phyloP scores from a whole-genome alignment of 2,113 vertebrate species.

The Psammodynastes pulverulentus region DNA sequence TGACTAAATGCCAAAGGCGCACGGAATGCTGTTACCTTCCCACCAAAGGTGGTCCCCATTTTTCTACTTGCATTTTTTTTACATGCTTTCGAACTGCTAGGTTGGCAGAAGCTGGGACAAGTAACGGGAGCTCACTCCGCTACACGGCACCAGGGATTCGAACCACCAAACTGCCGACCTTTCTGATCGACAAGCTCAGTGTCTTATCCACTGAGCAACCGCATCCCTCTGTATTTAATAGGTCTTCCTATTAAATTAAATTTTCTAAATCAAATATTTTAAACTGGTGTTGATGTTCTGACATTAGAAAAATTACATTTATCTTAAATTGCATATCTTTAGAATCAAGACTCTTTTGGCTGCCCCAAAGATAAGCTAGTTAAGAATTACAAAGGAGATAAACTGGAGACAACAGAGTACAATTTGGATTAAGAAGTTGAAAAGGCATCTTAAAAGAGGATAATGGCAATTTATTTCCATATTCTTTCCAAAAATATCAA shows the following conservation, averaged over 20 bases:
- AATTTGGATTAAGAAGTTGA: not conserved
- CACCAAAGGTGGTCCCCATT: too few species aligned
- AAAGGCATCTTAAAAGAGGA: not conserved
- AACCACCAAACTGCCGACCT: too few species aligned
- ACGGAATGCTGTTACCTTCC: too few species aligned
- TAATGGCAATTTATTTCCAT: not conserved
- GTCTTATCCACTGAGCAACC: too few species aligned
- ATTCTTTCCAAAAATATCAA: not conserved
- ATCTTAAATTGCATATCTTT: not conserved
- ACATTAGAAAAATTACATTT: constrained; percentile 14
- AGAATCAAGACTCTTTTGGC: not conserved
- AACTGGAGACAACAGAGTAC: not conserved
- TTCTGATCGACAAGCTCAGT: too few species aligned
- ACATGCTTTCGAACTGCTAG: too few species aligned
- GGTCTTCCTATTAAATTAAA: not conserved
- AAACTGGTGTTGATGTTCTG: not conserved
- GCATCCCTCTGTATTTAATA: not conserved
- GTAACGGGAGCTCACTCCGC: too few species aligned
- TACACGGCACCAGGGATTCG: too few species aligned
- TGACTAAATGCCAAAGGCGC: too few species aligned
- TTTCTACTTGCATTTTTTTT: too few species aligned
- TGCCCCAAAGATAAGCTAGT: not conserved
- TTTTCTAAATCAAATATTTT: not conserved
- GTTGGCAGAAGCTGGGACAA: too few species aligned
- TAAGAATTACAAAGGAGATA: not conserved